phyloP scores from a whole-genome alignment of 2,113 vertebrate genomes.

The Danionella cerebrum region DNA sequence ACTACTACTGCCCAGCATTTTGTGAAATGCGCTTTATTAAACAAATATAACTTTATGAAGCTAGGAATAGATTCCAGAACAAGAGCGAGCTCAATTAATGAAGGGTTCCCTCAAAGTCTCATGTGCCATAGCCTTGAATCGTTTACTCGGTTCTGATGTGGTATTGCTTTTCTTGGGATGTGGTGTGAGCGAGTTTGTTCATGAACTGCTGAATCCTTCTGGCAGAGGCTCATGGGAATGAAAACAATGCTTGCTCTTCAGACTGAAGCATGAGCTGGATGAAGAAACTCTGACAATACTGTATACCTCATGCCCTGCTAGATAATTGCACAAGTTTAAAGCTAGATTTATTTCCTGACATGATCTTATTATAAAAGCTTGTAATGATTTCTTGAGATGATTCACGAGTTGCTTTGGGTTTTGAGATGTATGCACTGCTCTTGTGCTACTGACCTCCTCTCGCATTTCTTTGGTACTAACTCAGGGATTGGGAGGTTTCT shows the following conservation, averaged over 20 bases:
- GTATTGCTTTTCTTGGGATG: no score
- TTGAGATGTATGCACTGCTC: constrained; percentile 44
- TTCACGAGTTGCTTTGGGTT: constrained; percentile 16
- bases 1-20: no score
- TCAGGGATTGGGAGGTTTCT: constrained; percentile 70
- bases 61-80: no score
- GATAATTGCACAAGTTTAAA: constrained; percentile 51
- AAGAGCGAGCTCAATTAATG: no score
- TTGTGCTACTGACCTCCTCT: constrained; percentile 43
- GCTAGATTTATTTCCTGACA: constrained; percentile 45
- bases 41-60: no score
- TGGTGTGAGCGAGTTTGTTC: no score
- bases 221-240: no score
- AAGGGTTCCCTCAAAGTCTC: no score
- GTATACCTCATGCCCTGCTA: constrained; percentile 51
- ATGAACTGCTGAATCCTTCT: no score
- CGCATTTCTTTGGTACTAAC: constrained; percentile 65
- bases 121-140: no score
- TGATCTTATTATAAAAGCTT: constrained; percentile 40
- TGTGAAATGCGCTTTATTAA: no score
- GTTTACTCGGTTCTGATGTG: no score
- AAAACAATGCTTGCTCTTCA: neutral
- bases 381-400: constrained; percentile 22
- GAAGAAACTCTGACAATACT: constrained; percentile 41
- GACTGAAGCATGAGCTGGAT: constrained; percentile 32